Conservation (phyloP, 2,888 invertebrate genomes). For the Taphrorychus bicolor region DNA sequence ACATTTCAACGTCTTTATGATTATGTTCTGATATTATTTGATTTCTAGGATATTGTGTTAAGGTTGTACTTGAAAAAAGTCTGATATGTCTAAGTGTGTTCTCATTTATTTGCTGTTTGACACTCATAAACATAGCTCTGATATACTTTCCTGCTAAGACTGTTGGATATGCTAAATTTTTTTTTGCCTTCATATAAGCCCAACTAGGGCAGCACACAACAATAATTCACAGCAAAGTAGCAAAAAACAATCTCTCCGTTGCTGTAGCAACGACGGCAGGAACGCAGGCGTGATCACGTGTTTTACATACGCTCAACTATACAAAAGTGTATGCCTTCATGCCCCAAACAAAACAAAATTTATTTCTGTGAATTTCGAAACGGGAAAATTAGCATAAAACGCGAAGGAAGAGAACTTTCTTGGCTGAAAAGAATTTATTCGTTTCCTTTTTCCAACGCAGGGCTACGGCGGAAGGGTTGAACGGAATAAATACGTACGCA, state of each 20-base stretch:
- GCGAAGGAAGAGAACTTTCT: slow-evolving; percentile 40
- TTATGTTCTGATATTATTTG: too few relatives aligned
- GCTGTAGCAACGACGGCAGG: not conserved
- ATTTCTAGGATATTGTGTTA: too few relatives aligned
- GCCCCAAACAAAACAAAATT: slow-evolving; percentile 35
- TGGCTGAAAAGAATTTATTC: slow-evolving; percentile 37
- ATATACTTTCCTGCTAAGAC: too few relatives aligned
- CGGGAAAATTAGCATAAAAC: slow-evolving; percentile 39
- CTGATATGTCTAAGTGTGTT: too few relatives aligned
- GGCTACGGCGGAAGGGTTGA: slow-evolving; percentile 11
- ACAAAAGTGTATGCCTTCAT: slow-evolving; percentile 18
- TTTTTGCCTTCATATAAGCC: too few relatives aligned
- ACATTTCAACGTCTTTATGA: too few relatives aligned
- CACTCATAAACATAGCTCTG: too few relatives aligned
- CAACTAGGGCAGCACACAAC: not conserved
- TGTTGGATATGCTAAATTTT: too few relatives aligned
- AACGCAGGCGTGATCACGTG: slow-evolving; percentile 9
- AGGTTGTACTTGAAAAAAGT: too few relatives aligned
- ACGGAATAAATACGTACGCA: slow-evolving; percentile 33
- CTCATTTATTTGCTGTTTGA: too few relatives aligned
- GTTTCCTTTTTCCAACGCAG: slow-evolving; percentile 38
- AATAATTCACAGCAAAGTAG: not conserved
- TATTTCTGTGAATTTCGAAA: slow-evolving; percentile 40
- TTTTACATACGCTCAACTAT: slow-evolving; percentile 12
- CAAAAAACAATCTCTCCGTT: not conserved